Conservation (phyloP, 2,797 vertebrate species). For the Euthynnus affinis region DNA sequence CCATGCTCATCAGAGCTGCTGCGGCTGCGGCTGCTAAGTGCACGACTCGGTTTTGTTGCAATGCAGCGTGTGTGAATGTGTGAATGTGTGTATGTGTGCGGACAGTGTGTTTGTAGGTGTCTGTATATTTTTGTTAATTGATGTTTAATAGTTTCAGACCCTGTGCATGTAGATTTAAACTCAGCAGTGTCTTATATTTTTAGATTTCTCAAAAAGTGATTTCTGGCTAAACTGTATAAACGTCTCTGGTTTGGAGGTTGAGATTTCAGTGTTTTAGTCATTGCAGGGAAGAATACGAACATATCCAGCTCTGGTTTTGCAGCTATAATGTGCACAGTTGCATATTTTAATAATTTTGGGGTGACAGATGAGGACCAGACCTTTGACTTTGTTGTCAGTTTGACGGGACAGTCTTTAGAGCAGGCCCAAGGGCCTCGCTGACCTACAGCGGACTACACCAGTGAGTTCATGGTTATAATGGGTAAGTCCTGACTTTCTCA, state of each 20-base stretch:
- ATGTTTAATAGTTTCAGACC: slow-evolving; percentile 25
- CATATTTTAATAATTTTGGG: slow-evolving; percentile 42
- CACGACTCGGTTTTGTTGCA: slow-evolving; percentile 20
- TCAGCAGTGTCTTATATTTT: slow-evolving; percentile 27
- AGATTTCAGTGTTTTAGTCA: slow-evolving; percentile 11
- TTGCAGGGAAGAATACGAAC: slow-evolving; percentile 22
- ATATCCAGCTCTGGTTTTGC: slow-evolving; percentile 32
- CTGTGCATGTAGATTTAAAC: slow-evolving; percentile 42
- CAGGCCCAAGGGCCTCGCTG: slow-evolving; percentile 33
- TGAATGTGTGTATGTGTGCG: slow-evolving; percentile 31
- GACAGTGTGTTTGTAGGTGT: not conserved
- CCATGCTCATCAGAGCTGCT: slow-evolving; percentile 62
- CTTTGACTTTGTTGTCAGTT: slow-evolving; percentile 43
- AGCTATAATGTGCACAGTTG: slow-evolving; percentile 49
- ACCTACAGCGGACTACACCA: slow-evolving; percentile 47
- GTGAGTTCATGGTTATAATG: slow-evolving; percentile 41
- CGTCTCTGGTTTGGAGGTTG: not conserved
- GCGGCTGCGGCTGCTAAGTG: slow-evolving; percentile 25
- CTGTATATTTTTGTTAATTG: not conserved
- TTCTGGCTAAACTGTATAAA: slow-evolving; percentile 8
- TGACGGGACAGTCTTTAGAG: slow-evolving; percentile 21
- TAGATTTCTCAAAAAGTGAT: slow-evolving; percentile 4
- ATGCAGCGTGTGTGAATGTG: slow-evolving; percentile 50
- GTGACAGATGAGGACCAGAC: slow-evolving; percentile 22
- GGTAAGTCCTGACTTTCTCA: slow-evolving; percentile 54